Percentiles rank a stretch among this genome's conserved stretches.
These are phyloP conservation scores for Norana najaformis DNA, from an alignment of 2,888 invertebrate species.

Conservation along the genomic window DNA sequence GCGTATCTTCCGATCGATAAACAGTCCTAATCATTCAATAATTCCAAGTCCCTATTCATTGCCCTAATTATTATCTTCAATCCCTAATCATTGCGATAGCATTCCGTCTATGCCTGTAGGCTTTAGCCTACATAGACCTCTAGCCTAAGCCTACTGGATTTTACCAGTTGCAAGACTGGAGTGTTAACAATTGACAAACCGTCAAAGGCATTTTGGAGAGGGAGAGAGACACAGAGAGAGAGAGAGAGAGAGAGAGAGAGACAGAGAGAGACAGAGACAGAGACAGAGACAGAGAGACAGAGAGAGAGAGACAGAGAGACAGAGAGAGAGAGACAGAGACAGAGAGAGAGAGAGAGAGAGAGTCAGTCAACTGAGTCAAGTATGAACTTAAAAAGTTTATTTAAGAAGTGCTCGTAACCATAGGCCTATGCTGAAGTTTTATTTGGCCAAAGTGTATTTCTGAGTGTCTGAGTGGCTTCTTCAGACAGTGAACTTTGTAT, in stretches of 20 bases:
- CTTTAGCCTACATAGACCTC: too few species aligned
- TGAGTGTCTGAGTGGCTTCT: too few species aligned
- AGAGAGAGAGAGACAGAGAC: too few species aligned
- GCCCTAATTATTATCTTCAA: too few species aligned
- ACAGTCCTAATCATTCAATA: background rate
- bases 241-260: background rate
- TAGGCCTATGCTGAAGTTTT: background rate
- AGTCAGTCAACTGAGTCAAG: too few species aligned
- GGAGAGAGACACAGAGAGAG: background rate
- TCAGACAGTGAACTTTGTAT: background rate
- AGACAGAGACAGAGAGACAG: background rate
- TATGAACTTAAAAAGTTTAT: background rate
- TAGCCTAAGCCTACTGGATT: too few species aligned
- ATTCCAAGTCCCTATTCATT: background rate
- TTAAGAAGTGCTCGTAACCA: background rate
- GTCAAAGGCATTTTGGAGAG: background rate
- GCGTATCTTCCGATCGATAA: background rate
- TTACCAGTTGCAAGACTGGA: background rate
- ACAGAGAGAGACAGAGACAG: background rate
- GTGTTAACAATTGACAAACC: background rate
- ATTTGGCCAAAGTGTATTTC: background rate
- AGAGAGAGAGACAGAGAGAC: too few species aligned
- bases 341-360: too few species aligned
- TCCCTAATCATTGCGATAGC: background rate
- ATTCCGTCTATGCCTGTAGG: background rate